Conservation (phyloP, 1,140 invertebrate species). For the Rhyzopertha dominica region DNA sequence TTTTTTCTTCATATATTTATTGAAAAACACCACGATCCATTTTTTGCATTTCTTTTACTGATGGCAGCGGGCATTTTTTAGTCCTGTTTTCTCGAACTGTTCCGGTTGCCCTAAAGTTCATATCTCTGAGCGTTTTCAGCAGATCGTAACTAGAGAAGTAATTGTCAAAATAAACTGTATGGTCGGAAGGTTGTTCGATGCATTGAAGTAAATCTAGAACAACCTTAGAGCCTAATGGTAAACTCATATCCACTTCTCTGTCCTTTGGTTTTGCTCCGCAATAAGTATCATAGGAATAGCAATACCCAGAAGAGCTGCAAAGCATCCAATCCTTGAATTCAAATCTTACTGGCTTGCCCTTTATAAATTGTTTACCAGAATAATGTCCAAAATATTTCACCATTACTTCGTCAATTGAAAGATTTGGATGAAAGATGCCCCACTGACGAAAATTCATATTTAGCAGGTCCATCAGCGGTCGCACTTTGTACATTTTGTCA, state of each 20-base stretch:
- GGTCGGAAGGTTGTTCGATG: constrained; percentile 15
- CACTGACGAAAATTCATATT: constrained; percentile 44
- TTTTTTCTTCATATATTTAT: constrained; percentile 18
- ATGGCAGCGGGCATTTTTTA: constrained; percentile 34
- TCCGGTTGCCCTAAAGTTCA: constrained; percentile 19
- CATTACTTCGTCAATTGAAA: constrained; percentile 50
- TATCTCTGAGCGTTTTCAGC: constrained; percentile 6
- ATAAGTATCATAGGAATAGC: constrained; percentile 29
- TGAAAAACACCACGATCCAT: constrained; percentile 34
- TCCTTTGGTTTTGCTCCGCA: too few relatives aligned
- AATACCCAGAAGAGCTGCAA: constrained; percentile 30
- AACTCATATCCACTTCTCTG: too few relatives aligned
- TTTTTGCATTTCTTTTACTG: constrained; percentile 32
- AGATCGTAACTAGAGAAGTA: constrained; percentile 35
- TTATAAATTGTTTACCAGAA: constrained; percentile 47
- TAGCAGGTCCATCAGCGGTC: constrained; percentile 22
- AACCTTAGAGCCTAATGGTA: constrained; percentile 1
- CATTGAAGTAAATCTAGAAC: background rate
- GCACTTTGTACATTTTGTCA: constrained; percentile 39
- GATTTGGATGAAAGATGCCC: constrained; percentile 41
- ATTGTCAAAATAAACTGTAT: constrained; percentile 38
- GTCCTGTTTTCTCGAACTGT: constrained; percentile 31
- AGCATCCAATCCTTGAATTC: constrained; percentile 44
- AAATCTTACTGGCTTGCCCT: constrained; percentile 48
- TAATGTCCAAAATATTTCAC: constrained; percentile 50